These are phyloP conservation scores for Takifugu flavidus DNA, from an alignment of 2,113 vertebrate species.

Conservation along the genomic window DNA sequence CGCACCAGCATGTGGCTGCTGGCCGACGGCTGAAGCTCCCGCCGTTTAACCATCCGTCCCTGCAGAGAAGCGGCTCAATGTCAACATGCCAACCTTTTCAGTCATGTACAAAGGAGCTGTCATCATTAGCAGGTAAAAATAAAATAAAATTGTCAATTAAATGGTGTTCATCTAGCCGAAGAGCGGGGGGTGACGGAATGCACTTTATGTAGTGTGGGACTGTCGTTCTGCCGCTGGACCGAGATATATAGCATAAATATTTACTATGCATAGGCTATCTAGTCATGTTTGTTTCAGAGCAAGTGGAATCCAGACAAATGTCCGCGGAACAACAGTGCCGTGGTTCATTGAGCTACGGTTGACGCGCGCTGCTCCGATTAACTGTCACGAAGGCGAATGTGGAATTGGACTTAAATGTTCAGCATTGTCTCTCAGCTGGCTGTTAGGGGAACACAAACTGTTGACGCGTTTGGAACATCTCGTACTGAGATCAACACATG, in stretches of 20 bases:
- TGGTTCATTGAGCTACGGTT: too few species aligned
- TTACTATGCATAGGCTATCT: not conserved
- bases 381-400: too few species aligned
- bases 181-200: not conserved
- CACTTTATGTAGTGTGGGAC: not conserved
- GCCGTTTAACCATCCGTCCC: not conserved
- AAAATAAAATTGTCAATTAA: not conserved
- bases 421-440: too few species aligned
- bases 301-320: not conserved
- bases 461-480: too few species aligned
- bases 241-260: too few species aligned
- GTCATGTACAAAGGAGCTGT: conserved; percentile 83
- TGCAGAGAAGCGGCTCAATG: conserved; percentile 34
- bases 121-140: conserved; percentile 80
- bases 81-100: conserved; percentile 80
- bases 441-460: too few species aligned
- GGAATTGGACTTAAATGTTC: too few species aligned
- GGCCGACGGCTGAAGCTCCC: conserved; percentile 25
- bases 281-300: not conserved
- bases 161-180: not conserved
- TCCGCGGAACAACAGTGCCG: too few species aligned
- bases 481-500: too few species aligned
- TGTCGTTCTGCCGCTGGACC: not conserved
- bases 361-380: too few species aligned
- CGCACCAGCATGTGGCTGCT: conserved; percentile 44